Conservation (phyloP, 2,888 invertebrate genomes). For the Machimus atricapillus region DNA sequence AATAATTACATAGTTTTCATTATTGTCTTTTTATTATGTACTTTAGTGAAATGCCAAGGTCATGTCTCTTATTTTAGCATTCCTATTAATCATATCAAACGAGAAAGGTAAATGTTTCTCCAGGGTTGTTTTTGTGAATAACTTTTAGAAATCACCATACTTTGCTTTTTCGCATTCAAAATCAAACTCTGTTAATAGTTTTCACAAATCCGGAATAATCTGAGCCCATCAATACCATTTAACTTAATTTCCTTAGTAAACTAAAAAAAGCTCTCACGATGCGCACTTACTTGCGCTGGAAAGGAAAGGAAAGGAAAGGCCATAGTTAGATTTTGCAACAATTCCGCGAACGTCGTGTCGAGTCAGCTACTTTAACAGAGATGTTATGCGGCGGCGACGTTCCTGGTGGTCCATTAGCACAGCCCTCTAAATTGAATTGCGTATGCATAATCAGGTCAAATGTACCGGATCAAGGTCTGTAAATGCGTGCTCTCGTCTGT, state of each 20-base stretch:
- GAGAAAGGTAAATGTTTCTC: background rate
- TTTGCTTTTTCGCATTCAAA: background rate
- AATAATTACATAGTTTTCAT: too few species aligned
- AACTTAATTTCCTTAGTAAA: background rate
- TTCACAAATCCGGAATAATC: background rate
- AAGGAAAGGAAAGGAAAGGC: background rate
- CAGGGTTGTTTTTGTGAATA: background rate
- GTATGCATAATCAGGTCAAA: background rate
- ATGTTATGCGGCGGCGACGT: background rate
- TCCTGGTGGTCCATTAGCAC: background rate
- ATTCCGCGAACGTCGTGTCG: background rate
- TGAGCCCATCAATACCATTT: background rate
- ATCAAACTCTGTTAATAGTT: background rate
- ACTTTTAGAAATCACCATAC: background rate
- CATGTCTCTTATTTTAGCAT: background rate
- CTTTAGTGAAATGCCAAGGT: background rate
- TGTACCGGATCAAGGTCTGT: background rate
- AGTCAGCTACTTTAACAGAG: background rate
- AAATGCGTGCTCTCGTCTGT: background rate
- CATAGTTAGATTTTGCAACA: background rate
- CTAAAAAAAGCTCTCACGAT: background rate
- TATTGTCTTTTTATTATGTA: background rate
- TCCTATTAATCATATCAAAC: background rate
- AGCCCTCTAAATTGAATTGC: constrained; percentile 3
- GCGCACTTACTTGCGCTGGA: background rate